These are phyloP conservation scores for Emydura subglobosa DNA, from an alignment of 2,113 vertebrate genomes.

Conservation along the genomic window DNA sequence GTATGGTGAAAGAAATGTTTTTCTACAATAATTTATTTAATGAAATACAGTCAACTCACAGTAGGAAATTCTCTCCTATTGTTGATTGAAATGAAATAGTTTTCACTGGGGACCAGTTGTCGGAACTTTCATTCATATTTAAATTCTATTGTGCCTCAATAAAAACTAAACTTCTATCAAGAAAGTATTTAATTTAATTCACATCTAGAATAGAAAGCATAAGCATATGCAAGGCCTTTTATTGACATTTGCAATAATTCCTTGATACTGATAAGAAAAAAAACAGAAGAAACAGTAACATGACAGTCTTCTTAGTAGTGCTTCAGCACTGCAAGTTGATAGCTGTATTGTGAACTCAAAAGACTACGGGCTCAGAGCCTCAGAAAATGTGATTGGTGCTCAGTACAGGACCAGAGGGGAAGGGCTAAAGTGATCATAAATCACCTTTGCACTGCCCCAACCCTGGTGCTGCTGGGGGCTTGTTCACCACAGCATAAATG, in stretches of 20 bases:
- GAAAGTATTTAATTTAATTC: neutral
- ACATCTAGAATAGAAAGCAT: neutral
- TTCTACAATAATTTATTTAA: neutral
- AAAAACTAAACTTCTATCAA: slow-evolving; percentile 16
- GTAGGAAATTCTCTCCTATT: neutral
- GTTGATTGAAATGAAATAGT: neutral
- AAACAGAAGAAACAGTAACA: neutral
- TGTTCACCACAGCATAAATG: neutral
- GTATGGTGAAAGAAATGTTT: neutral
- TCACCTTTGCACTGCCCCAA: neutral
- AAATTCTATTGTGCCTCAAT: neutral
- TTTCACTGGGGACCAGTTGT: neutral
- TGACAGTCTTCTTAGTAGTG: neutral
- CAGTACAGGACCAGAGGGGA: neutral
- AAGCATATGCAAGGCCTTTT: neutral
- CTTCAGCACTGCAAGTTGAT: neutral
- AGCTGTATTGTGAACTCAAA: neutral
- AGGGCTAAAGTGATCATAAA: neutral
- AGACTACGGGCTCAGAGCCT: neutral
- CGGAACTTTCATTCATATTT: neutral
- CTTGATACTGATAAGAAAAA: neutral
- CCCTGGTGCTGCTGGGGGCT: neutral
- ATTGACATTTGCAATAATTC: neutral
- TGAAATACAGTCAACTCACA: neutral
- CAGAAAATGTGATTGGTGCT: neutral